Conservation (phyloP, 2,888 invertebrate species). For the Aphelenchoides bicaudatus region DNA sequence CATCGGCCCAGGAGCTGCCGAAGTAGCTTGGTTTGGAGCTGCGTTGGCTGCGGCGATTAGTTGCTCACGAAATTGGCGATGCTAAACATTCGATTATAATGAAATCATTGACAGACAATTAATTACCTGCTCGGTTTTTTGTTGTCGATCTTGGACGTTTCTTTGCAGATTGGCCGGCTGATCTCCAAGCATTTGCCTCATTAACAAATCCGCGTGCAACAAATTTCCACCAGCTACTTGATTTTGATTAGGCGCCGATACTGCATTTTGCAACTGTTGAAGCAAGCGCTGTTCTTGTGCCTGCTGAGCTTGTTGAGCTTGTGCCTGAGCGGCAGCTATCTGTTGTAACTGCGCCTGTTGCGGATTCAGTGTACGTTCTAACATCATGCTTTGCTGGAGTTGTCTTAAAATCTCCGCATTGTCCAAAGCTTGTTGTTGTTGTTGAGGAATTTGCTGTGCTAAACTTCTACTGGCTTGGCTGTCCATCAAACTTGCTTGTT, state of each 20-base stretch:
- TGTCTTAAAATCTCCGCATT: neutral
- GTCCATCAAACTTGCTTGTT: too few species aligned
- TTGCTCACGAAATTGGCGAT: slow-evolving; percentile 13
- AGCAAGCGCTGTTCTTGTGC: slow-evolving; percentile 6
- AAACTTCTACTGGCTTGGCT: too few species aligned
- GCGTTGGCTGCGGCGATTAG: slow-evolving; percentile 18
- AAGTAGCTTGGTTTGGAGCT: too few species aligned
- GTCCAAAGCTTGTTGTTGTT: neutral
- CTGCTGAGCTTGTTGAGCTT: neutral
- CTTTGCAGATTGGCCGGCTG: slow-evolving; percentile 14
- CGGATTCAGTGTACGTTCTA: slow-evolving; percentile 10
- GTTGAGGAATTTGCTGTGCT: too few species aligned
- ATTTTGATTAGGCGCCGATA: neutral
- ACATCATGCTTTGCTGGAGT: slow-evolving; percentile 8
- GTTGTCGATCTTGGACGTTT: slow-evolving; percentile 5
- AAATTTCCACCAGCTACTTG: neutral
- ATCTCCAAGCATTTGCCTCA: slow-evolving; percentile 20
- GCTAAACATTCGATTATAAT: too few species aligned
- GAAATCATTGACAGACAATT: too few species aligned
- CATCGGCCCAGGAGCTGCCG: too few species aligned
- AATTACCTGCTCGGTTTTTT: slow-evolving; percentile 2
- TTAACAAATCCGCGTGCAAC: slow-evolving; percentile 17
- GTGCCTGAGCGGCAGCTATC: neutral
- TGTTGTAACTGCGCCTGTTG: neutral
- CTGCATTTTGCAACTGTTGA: slow-evolving; percentile 14